Base-by-base conservation (phyloP, 2,888 invertebrate species). In the Melikaiella ostensackeni region DNA sequence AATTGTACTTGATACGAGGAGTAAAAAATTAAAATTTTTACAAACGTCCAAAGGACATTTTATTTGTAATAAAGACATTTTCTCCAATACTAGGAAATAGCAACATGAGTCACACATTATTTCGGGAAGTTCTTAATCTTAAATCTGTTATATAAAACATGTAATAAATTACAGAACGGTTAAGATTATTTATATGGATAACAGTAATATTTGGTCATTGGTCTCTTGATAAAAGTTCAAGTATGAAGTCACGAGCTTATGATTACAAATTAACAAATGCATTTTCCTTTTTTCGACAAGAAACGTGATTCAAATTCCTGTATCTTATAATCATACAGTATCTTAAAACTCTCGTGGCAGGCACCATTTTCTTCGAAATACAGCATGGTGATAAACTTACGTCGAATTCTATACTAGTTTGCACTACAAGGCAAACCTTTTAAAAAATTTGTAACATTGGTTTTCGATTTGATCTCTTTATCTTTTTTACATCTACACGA, bases 121-220 rank as follows among this genome's bases (percentile, higher is more conserved):
- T 27, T 66, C 42, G 16, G 27, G 50, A 50, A 70, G 46, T 19
- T 27, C 24, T 42, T 50, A 30, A 30, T 27, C 24, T 42, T 30
- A 30, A 30, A 70, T 42, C 46, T 66, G 66, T 66, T 80, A 77
- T 77, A 75, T 83, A 87, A 84, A 85, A 84, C 75, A 81, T 82
- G 79, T 85, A 89, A 89, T 89, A 90, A 90, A 89, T 90, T 88
- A 90, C 86, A 87, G 82, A 81, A 82, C 75, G 80, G 57, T 81
- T 82, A 75, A 77, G 84, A 81, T 81, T 79, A 83, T 83, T 82
- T 83, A 82, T 84, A 83, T 80, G 83, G 83, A 42, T 86, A 85
- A 84, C 82, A 87, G 84, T 86, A 89, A 91, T 91, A 91, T 91
- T 91, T 91, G 91, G 91, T 91, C 90, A 88, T 90, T 89, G 88